Base-by-base conservation (phyloP, 2,113 vertebrate genomes). In the Apodemus sylvaticus region DNA sequence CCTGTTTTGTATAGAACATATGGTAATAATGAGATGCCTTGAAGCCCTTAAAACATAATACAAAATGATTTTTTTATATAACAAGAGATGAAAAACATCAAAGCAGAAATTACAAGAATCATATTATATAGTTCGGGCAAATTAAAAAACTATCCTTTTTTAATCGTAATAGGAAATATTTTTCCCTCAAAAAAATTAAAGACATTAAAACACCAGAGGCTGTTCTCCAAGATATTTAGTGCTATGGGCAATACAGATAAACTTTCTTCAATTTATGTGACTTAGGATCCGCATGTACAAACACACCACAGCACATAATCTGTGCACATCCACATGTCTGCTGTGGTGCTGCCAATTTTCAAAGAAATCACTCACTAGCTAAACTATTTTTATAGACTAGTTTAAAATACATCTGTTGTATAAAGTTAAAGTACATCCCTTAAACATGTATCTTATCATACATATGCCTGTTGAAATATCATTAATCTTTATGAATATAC, bases 401-500 rank as follows among this genome's bases (percentile, higher is more conserved):
- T 98, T 97, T 94, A 98, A 98, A 98, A 97, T 89, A 95, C 5
- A 95, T 97, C 82, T 96, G 95, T 97, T 96, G 22, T 68, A 91
- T 60, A 94, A 2, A 70, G 66, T 34, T 86, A 92, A 98, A 97
- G 95, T 1, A 0, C 31, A 97, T 96, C 96, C 97, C 98, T 96
- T 97, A 97, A 97, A 97, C 95, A 97, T 2, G 96, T 94, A 83
- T 98, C 96, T 98, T 88, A 97, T 91, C 0, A 3, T 66, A 97
- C 92, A 94, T 97, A 95, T 97, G 96, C 96, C 96, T 98, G 97
- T 98, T 98, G 98, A 98, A 98, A 98, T 95, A 96, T 90, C 97
- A 98, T 98, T 98, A 99, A 98, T 98, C 98, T 98, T 98, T 98
- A 96, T 93, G 98, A 98, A 98, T 96, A 98, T 96, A 98, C 96